Base-by-base conservation (phyloP, 1,140 invertebrate species). In the Bombus superbus region DNA sequence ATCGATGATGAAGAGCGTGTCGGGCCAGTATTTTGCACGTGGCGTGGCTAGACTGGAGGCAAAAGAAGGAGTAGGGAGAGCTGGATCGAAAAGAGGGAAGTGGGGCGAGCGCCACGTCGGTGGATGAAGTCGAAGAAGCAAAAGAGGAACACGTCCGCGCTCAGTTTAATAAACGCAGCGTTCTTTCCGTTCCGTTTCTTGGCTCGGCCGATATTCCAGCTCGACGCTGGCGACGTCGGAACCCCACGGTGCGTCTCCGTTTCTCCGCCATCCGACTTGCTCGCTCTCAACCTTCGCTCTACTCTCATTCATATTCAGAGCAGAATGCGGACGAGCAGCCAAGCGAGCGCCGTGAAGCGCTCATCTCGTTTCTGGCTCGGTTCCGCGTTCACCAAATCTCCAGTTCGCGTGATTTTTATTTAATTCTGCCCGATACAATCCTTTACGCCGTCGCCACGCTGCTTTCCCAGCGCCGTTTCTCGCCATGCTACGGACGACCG, bases 121-220 rank as follows among this genome's bases (percentile, higher is more conserved):
- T 71, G 47, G 72, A 57, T 44, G 44, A 66, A 59, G 53, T 42
- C 40, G 64, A 62, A 47, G 25, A 38, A 62, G 57, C 38, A 47
- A 66, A n/a, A 18, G 81, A 44, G 57, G 64, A 86, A 88, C 91
- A 91, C 89, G 92, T 92, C 89, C 88, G 78, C 89, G 91, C 87
- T 90, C 91, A 87, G 91, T 94, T 93, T 94, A 94, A 94, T 93
- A 94, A 93, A 94, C 92, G 92, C 93, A 92, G 92, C 78, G 90
- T 92, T 93, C 92, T 89, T 91, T 89, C 88, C 90, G 89, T 93
- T 93, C 88, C 92, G 92, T 93, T 94, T 92, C 92, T 92, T 91
- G 90, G 88, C 88, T 90, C 89, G 92, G 86, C 92, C 92, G 83
- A 89, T 88, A 75, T 66, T 74, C 66, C 44, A 62, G 44, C 62